Percentiles rank a stretch among this genome's conserved stretches.
Evolutionary conservation across 2,113 vertebrate genomes (phyloP).

Genomic region (Tenebrosternarchus preto): DNA sequence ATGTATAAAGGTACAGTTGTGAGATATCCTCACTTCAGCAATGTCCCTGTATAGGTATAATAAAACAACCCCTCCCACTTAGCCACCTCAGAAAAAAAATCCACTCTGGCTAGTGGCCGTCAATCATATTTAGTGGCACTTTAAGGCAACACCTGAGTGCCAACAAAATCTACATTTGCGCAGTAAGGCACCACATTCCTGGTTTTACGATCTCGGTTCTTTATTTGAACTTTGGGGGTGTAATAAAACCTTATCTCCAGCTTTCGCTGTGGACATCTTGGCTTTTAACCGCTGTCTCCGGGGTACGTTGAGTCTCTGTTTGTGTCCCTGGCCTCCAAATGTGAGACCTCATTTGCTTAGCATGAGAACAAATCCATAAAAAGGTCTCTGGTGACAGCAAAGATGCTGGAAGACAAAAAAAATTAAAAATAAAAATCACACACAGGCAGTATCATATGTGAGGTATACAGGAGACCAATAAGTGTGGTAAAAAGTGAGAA

Average conservation of each 20-base stretch:
- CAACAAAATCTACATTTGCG: slow-evolving; percentile 80
- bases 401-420: slow-evolving; percentile 79
- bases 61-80: slow-evolving; percentile 32
- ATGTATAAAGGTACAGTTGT: slow-evolving; percentile 14
- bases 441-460: slow-evolving; percentile 7
- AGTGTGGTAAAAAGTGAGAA: background rate
- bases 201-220: slow-evolving; percentile 80
- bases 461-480: slow-evolving; percentile 29
- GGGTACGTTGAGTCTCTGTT: slow-evolving; percentile 87
- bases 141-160: slow-evolving; percentile 76
- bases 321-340: slow-evolving; percentile 85
- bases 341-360: slow-evolving; percentile 86
- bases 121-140: slow-evolving; percentile 67
- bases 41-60: slow-evolving; percentile 14
- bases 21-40: slow-evolving; percentile 9
- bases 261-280: slow-evolving; percentile 80
- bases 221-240: slow-evolving; percentile 84
- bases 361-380: slow-evolving; percentile 94
- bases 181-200: slow-evolving; percentile 80
- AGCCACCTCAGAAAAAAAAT: slow-evolving; percentile 17
- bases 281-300: slow-evolving; percentile 82
- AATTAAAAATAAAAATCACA: background rate
- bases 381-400: slow-evolving; percentile 82
- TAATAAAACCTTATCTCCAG: slow-evolving; percentile 91
- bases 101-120: slow-evolving; percentile 27